Base-by-base conservation (phyloP, 2,797 vertebrate species). In the Myotis daubentonii region DNA sequence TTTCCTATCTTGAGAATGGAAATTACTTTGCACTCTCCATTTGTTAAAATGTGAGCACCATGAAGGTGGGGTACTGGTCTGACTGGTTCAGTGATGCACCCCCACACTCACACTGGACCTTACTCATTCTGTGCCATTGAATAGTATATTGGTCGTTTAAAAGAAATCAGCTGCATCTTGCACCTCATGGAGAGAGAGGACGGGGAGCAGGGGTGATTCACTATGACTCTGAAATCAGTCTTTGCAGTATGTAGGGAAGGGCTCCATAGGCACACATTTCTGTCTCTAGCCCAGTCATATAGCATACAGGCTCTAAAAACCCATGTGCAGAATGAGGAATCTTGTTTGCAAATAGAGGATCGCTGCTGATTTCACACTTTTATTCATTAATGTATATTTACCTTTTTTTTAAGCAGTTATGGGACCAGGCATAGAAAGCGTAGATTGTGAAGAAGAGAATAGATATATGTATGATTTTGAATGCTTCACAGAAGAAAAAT, bases 401-500 rank as follows among this genome's bases (percentile, higher is more conserved):
- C 25, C 80, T 87, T 62, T 62, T 60, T 60, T 28, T 36, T 9
- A 2, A 93, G 17, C 30, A 74, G 19, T 88, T 49, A 94, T 81
- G 10, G 83, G 80, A 96, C 87, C 72, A 74, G 10, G 33, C 19
- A 47, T 9, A 41, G 10, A 92, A 95, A 97, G 81, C 38, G 0
- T 17, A 68, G 0, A 1, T 95, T 90, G 36, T 65, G 33, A 82
- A 95, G 95, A 92, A 93, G 96, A 92, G 76, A 95, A 78, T 74
- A 78, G 91, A 94, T 89, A 92, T 30, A 94, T 87, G 70, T 41
- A 75, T 87, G 44, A 89, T 30, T 96, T 97, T 93, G 95, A 97
- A 93, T 87, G 97, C 97, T 98, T 98, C 97, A 97, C 89, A 97
- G 97, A 98, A 97, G 97, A 97, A 96, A 98, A 95, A 96, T 91